Conservation (phyloP, 2,888 invertebrate species). For the Anodontia alba region DNA sequence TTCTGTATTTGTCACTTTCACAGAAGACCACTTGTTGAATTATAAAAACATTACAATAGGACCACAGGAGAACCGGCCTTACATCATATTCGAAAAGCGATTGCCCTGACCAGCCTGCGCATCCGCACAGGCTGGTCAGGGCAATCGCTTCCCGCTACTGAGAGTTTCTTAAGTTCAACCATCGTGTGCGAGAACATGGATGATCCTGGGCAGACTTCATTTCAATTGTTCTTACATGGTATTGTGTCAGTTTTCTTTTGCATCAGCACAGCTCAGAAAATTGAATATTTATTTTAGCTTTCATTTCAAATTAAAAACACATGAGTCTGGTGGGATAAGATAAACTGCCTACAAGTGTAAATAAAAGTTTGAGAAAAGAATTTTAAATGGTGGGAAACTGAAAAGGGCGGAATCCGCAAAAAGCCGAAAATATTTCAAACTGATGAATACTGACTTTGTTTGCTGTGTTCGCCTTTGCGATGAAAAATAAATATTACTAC, state of each 20-base stretch:
- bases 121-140: no score
- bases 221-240: no score
- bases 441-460: background rate
- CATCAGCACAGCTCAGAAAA: background rate
- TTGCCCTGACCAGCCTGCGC: no score
- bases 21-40: constrained; percentile 17
- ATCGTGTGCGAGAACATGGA: no score
- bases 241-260: no score
- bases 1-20: background rate
- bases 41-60: constrained; percentile 1
- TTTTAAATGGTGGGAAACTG: constrained; percentile 18
- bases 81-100: no score
- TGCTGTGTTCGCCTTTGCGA: no score
- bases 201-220: no score
- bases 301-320: constrained; percentile 20
- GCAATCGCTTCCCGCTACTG: no score
- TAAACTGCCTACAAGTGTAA: constrained; percentile 1
- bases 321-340: constrained; percentile 6
- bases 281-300: constrained; percentile 16
- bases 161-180: no score
- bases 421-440: background rate
- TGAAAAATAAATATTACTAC: no score
- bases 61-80: no score
- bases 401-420: constrained; percentile 6
- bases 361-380: constrained; percentile 19